These are phyloP conservation scores for Excalfactoria chinensis DNA, from an alignment of 2,113 vertebrate species.

Conservation along the genomic window DNA sequence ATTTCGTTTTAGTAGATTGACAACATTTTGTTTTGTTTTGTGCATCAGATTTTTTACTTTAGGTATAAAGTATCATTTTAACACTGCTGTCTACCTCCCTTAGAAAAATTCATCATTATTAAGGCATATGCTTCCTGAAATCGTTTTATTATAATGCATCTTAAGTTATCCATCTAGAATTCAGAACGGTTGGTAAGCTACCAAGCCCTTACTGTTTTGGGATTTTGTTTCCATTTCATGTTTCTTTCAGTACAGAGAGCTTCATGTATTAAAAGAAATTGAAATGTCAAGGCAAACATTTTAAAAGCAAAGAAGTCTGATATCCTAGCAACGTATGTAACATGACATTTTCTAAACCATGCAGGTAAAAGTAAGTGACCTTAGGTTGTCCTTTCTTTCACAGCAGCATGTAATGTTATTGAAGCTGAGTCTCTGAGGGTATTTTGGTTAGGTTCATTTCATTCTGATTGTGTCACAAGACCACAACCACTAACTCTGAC, in stretches of 20 bases:
- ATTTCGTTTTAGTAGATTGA: not conserved
- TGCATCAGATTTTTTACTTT: accelerated
- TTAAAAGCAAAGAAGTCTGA: not conserved
- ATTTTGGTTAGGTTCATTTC: constrained; percentile 34
- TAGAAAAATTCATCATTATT: not conserved
- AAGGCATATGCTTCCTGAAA: not conserved
- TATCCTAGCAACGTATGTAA: not conserved
- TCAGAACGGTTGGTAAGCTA: not conserved
- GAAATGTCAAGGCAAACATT: not conserved
- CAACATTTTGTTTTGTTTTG: not conserved
- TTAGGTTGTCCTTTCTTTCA: constrained; percentile 1
- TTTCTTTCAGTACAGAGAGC: not conserved
- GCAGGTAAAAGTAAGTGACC: not conserved
- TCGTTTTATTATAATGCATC: not conserved
- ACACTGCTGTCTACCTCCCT: not conserved
- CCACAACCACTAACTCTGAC: constrained; percentile 5
- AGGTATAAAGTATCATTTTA: not conserved
- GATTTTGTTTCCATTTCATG: not conserved
- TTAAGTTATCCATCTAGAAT: not conserved
- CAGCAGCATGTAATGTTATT: not conserved
- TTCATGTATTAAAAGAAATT: not conserved
- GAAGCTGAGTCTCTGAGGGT: not conserved
- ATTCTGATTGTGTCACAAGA: constrained; percentile 19
- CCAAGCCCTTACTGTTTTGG: not conserved
- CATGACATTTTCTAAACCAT: not conserved